phyloP scores from a whole-genome alignment of 2,888 invertebrate species.

The Psylliodes chrysocephalus region DNA sequence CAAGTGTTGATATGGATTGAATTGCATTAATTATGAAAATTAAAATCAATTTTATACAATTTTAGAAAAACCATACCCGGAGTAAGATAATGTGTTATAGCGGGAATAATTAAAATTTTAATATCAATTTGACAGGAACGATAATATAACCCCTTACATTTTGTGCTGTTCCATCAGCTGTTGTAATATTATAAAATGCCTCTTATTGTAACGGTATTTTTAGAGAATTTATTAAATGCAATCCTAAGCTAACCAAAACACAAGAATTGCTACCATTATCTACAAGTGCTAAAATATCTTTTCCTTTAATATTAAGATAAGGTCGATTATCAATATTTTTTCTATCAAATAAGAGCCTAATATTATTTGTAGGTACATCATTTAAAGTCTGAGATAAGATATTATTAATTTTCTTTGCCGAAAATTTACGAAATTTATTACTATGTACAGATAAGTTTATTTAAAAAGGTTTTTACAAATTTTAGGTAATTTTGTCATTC shows the following conservation, averaged over 20 bases:
- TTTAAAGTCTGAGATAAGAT: too few relatives aligned
- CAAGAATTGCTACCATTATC: conserved; percentile 7
- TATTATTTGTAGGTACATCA: too few relatives aligned
- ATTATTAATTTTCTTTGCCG: too few relatives aligned
- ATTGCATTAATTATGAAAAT: conserved; percentile 14
- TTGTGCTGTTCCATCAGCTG: conserved; percentile 4
- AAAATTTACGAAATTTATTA: too few relatives aligned
- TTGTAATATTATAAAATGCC: conserved; percentile 2
- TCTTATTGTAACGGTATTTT: not conserved
- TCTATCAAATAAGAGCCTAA: too few relatives aligned
- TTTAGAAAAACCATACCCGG: conserved; percentile 19
- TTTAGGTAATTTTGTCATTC: too few relatives aligned
- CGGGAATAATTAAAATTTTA: conserved; percentile 13
- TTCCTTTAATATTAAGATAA: not conserved
- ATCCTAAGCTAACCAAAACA: conserved; percentile 1
- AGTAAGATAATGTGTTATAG: conserved; percentile 10
- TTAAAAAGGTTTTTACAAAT: too few relatives aligned
- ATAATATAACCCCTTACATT: conserved; percentile 1
- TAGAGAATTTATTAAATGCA: not conserved
- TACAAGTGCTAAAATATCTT: too few relatives aligned
- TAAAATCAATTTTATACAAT: conserved; percentile 15
- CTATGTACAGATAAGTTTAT: too few relatives aligned
- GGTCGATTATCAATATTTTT: conserved; percentile 1
- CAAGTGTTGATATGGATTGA: conserved; percentile 2
- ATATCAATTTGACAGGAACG: not conserved